A percentile compares a stretch with the other conserved stretches of the same genome.
phyloP scores from a whole-genome alignment of 1,140 invertebrate species.

The Leptoteleia sp. region DNA sequence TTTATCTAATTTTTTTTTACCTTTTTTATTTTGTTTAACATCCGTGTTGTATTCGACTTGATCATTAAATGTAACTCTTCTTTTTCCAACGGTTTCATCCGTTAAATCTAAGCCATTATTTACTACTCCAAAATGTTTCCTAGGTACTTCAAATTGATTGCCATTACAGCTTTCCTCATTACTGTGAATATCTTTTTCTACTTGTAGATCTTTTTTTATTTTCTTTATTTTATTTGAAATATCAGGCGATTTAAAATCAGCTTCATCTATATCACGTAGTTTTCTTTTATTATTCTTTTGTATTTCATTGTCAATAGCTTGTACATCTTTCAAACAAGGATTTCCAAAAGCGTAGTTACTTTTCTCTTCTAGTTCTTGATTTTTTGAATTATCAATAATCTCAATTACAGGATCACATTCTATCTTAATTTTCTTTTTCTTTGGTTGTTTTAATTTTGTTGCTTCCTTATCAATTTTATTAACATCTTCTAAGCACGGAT shows the following conservation, averaged over 20 bases:
- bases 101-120: conserved; percentile 75
- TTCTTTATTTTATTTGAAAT: no score
- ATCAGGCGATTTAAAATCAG: no score
- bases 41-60: conserved; percentile 75
- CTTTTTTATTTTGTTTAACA: conserved; percentile 69
- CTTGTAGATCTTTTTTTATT: no score
- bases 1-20: conserved; percentile 73
- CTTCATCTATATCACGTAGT: neutral
- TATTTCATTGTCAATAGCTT: conserved; percentile 35
- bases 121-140: conserved; percentile 70
- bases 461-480: conserved; percentile 17
- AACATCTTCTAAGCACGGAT: conserved; percentile 23
- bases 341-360: conserved; percentile 50
- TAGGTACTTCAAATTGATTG: conserved; percentile 73
- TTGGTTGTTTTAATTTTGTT: conserved; percentile 29
- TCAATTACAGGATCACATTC: conserved; percentile 18
- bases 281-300: conserved; percentile 44
- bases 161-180: conserved; percentile 37
- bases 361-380: conserved; percentile 47
- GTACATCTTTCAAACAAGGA: conserved; percentile 40
- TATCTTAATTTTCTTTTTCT: conserved; percentile 30
- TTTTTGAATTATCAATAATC: conserved; percentile 35
- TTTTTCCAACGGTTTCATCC: conserved; percentile 73
- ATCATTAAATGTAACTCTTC: conserved; percentile 77
- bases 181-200: no score